A percentile compares a stretch with the other conserved stretches of the same genome.
phyloP scores from a whole-genome alignment of 2,797 vertebrate genomes.

The Zenarchopterus dispar region DNA sequence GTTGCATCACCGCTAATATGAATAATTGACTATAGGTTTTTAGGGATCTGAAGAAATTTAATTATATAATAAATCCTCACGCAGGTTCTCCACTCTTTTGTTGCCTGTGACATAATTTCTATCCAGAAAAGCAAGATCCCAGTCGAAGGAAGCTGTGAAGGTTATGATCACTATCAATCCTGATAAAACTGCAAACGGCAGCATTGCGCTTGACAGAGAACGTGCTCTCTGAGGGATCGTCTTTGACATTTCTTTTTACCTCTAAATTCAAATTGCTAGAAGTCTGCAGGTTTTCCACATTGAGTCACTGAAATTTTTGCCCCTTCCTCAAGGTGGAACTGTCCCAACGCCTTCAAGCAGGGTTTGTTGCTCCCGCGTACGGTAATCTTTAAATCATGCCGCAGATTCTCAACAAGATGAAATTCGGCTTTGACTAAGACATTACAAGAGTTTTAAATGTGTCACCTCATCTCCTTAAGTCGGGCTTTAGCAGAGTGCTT shows the following conservation, averaged over 20 bases:
- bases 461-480: neutral
- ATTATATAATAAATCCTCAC: neutral
- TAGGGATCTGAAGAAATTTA: neutral
- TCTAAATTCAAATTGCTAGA: neutral
- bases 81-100: neutral
- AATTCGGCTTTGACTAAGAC: neutral
- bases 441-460: neutral
- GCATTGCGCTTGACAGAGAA: neutral
- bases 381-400: neutral
- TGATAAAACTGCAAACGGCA: no score
- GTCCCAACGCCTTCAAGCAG: neutral
- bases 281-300: neutral
- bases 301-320: neutral
- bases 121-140: neutral
- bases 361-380: neutral
- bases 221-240: neutral
- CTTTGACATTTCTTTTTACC: constrained; percentile 1
- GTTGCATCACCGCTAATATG: neutral
- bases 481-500: neutral
- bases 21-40: neutral
- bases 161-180: no score
- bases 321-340: neutral
- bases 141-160: neutral
- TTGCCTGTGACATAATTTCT: neutral
- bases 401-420: neutral